Conservation (phyloP, 2,888 invertebrate genomes). For the Girardia tigrina region DNA sequence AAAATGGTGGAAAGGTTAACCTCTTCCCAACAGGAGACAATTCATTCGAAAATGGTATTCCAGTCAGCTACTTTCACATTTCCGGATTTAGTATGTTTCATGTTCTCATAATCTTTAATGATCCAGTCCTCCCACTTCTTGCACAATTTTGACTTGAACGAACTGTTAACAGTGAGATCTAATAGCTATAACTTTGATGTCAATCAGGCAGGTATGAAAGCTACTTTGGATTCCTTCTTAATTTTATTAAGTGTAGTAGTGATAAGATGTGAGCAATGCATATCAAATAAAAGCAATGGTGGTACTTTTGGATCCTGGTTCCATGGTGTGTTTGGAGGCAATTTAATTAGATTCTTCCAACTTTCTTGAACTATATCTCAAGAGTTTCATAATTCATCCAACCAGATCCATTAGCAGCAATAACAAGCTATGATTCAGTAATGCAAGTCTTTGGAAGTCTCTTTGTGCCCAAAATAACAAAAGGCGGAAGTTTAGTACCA, state of each 20-base stretch:
- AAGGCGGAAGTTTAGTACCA: too few species aligned
- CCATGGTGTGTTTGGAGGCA: not conserved
- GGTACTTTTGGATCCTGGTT: not conserved
- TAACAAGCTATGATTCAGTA: not conserved
- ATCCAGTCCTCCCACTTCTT: not conserved
- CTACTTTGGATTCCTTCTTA: not conserved
- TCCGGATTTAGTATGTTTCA: not conserved
- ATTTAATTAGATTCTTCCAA: not conserved
- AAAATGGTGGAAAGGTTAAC: too few species aligned
- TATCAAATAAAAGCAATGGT: not conserved
- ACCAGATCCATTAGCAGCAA: not conserved
- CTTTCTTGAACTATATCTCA: not conserved
- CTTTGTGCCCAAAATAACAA: too few species aligned
- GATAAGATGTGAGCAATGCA: not conserved
- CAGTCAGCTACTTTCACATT: not conserved
- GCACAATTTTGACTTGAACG: not conserved
- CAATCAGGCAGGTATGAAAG: not conserved
- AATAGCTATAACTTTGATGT: not conserved
- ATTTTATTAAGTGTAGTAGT: not conserved
- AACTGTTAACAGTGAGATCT: not conserved
- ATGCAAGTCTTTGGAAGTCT: too few species aligned
- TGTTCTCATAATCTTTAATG: not conserved
- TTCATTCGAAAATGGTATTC: not conserved
- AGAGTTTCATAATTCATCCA: not conserved
- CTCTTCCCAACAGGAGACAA: too few species aligned